A percentile compares a stretch with the other conserved stretches of the same genome.
phyloP scores from a whole-genome alignment of 2,888 invertebrate genomes.

The Leptothorax acervorum region DNA sequence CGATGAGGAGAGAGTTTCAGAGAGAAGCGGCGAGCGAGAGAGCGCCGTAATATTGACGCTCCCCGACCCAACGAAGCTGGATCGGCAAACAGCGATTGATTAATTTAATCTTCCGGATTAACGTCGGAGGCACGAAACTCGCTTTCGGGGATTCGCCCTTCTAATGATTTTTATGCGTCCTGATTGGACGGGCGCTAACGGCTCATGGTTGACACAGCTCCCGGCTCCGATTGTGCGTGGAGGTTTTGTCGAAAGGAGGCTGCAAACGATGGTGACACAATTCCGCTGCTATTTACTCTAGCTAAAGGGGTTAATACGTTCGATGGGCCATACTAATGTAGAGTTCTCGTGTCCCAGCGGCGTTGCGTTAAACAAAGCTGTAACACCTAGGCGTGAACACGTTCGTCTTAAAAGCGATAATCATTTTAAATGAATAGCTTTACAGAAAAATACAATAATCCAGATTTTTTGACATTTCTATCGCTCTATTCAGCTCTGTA shows the following conservation, averaged over 20 bases:
- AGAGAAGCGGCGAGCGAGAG: background rate
- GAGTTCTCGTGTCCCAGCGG: background rate
- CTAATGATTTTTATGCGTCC: slow-evolving; percentile 42
- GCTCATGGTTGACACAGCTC: slow-evolving; percentile 31
- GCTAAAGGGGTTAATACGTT: slow-evolving; percentile 8
- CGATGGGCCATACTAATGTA: background rate
- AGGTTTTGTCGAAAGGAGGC: slow-evolving; percentile 12
- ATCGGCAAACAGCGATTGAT: slow-evolving; percentile 45
- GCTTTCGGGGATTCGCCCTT: slow-evolving; percentile 42
- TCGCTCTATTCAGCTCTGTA: background rate
- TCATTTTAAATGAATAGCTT: no score
- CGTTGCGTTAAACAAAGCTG: background rate
- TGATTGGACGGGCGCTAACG: slow-evolving; percentile 39
- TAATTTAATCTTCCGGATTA: slow-evolving; percentile 51
- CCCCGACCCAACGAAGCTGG: background rate
- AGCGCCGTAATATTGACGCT: slow-evolving; percentile 42
- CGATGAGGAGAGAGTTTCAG: slow-evolving; percentile 2
- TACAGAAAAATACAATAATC: background rate
- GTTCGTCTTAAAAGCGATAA: no score
- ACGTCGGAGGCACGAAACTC: slow-evolving; percentile 43
- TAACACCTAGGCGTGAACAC: background rate
- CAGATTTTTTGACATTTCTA: background rate
- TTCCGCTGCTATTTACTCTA: slow-evolving; percentile 31
- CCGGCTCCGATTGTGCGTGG: background rate
- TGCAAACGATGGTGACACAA: slow-evolving; percentile 30